phyloP scores from a whole-genome alignment of 2,888 invertebrate genomes.

The Diadromus collaris region DNA sequence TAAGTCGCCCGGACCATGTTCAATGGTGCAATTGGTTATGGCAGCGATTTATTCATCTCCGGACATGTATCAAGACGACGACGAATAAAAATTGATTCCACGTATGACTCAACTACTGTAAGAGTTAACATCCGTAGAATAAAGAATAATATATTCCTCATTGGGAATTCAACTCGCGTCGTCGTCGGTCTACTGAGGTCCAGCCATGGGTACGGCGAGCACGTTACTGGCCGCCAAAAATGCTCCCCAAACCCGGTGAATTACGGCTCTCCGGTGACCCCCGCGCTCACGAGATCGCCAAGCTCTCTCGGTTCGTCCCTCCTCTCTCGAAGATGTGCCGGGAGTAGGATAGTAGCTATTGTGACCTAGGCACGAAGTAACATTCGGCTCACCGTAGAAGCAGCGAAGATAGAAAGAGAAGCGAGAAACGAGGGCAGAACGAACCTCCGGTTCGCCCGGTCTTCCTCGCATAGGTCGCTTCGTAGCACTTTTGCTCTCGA shows the following conservation, averaged over 20 bases:
- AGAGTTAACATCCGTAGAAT: constrained; percentile 33
- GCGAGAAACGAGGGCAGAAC: constrained; percentile 10
- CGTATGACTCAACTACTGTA: constrained; percentile 14
- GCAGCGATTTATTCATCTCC: background rate
- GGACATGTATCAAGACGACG: background rate
- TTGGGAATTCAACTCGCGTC: constrained; percentile 45
- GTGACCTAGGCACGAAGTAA: background rate
- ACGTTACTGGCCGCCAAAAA: constrained; percentile 50
- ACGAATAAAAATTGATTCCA: constrained; percentile 19
- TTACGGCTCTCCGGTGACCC: constrained; percentile 55
- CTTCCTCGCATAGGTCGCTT: constrained; percentile 51
- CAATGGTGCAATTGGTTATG: too few species aligned
- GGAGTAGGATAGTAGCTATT: constrained; percentile 10
- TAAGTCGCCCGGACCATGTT: background rate
- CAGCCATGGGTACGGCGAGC: constrained; percentile 30
- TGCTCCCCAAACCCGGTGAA: constrained; percentile 48
- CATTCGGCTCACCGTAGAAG: constrained; percentile 8
- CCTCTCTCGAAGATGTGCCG: constrained; percentile 27
- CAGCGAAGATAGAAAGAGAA: constrained; percentile 19
- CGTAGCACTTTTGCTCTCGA: constrained; percentile 43
- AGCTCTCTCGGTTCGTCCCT: constrained; percentile 29
- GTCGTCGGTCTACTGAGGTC: constrained; percentile 34
- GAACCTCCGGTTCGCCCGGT: constrained; percentile 31
- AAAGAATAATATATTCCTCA: constrained; percentile 37
- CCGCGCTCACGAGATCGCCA: constrained; percentile 35